A percentile compares a stretch with the other conserved stretches of the same genome.
phyloP scores from a whole-genome alignment of 2,113 vertebrate species.

The Conger conger region DNA sequence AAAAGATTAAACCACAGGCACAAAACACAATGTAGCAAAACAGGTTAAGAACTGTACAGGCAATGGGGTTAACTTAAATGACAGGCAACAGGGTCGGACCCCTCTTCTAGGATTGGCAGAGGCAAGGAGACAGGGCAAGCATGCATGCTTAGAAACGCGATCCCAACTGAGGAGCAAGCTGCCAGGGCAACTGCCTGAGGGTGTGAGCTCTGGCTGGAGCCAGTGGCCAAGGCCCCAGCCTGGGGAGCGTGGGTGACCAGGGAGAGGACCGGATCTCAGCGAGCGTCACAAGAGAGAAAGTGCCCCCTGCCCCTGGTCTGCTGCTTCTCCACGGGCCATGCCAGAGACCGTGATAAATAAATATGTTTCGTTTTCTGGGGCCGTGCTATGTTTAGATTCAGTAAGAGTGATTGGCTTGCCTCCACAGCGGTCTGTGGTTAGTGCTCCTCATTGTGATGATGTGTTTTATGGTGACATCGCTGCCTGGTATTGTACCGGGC shows the following conservation, averaged over 20 bases:
- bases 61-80: slow-evolving; percentile 31
- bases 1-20: slow-evolving; percentile 51
- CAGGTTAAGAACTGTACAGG: slow-evolving; percentile 35
- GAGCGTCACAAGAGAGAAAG: slow-evolving; percentile 13
- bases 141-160: slow-evolving; percentile 51
- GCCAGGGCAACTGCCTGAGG: slow-evolving; percentile 22
- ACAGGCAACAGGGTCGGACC: slow-evolving; percentile 33
- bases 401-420: neutral
- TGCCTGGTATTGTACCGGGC: neutral
- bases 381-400: neutral
- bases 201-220: neutral
- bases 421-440: neutral
- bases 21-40: slow-evolving; percentile 45
- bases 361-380: neutral
- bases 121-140: slow-evolving; percentile 55
- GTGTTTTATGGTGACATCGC: neutral
- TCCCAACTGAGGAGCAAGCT: slow-evolving; percentile 43
- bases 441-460: neutral
- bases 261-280: slow-evolving; percentile 21
- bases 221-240: neutral
- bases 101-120: slow-evolving; percentile 46
- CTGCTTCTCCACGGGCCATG: neutral
- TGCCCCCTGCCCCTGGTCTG: neutral
- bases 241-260: slow-evolving; percentile 15
- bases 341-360: neutral